These are phyloP conservation scores for Elysia crispata DNA, from an alignment of 2,888 invertebrate species.

Conservation along the genomic window DNA sequence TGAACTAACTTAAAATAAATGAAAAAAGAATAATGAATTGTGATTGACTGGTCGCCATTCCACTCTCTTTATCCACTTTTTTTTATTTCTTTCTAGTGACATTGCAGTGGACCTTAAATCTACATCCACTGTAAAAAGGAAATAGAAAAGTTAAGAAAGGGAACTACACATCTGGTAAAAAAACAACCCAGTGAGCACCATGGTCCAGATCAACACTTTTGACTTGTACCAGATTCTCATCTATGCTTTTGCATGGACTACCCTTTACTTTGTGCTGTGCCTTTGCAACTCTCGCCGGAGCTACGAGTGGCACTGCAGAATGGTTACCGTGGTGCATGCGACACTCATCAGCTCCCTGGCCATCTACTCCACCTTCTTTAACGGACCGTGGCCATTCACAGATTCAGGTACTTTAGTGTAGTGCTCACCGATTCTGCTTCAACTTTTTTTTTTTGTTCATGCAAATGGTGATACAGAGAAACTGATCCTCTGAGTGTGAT, in stretches of 20 bases:
- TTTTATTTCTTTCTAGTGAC: no score
- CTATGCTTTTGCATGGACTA: conserved; percentile 64
- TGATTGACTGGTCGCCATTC: no score
- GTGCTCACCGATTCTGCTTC: no score
- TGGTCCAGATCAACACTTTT: conserved; percentile 49
- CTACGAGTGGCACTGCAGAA: conserved; percentile 74
- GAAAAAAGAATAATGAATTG: no score
- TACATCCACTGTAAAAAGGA: not conserved
- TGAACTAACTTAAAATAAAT: no score
- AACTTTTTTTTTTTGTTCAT: no score
- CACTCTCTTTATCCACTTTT: no score
- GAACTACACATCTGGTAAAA: not conserved
- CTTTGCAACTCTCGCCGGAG: conserved; percentile 58
- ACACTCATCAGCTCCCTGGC: conserved; percentile 59
- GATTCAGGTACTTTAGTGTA: conserved; percentile 67
- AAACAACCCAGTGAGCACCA: not conserved
- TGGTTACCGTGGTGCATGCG: conserved; percentile 71
- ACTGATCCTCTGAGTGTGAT: no score
- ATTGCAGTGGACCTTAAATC: not conserved
- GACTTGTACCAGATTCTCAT: conserved; percentile 52
- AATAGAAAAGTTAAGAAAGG: not conserved
- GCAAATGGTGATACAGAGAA: no score
- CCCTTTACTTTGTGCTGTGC: conserved; percentile 68
- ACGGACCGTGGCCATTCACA: conserved; percentile 75
- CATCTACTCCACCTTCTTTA: conserved; percentile 64